phyloP scores from a whole-genome alignment of 2,888 invertebrate genomes.

The Lordiphosa fenestrarum region DNA sequence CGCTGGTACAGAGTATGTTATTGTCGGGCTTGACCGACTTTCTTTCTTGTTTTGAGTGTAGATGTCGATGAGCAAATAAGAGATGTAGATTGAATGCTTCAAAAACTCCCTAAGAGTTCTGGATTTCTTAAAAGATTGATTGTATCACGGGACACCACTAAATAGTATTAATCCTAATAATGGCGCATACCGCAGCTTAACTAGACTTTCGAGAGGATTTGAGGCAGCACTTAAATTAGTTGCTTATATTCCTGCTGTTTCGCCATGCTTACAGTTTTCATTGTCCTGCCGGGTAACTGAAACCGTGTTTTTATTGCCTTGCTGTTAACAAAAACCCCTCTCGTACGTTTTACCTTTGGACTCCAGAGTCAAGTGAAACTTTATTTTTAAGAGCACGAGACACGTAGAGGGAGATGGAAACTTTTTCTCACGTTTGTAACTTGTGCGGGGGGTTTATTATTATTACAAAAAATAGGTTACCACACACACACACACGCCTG shows the following conservation, averaged over 20 bases:
- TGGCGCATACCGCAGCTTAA: not conserved
- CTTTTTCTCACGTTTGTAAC: conserved; percentile 15
- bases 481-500: conserved; percentile 19
- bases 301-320: conserved; percentile 3
- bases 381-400: conserved; percentile 60
- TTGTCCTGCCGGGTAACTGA: conserved; percentile 19
- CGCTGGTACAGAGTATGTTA: too few species aligned
- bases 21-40: too few species aligned
- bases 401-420: conserved; percentile 18
- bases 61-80: too few species aligned
- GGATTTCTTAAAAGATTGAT: too few species aligned
- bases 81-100: too few species aligned
- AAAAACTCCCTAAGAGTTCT: too few species aligned
- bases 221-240: not conserved
- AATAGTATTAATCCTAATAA: too few species aligned
- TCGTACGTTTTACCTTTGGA: not conserved
- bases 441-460: conserved; percentile 49
- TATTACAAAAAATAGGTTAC: conserved; percentile 67
- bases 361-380: conserved; percentile 39
- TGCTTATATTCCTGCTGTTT: not conserved
- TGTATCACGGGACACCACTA: too few species aligned
- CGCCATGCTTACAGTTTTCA: conserved; percentile 10
- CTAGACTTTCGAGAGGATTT: not conserved
- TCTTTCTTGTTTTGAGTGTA: too few species aligned
- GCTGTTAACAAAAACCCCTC: not conserved